Percentiles rank a stretch among this genome's conserved stretches.
Evolutionary conservation across 2,797 vertebrate genomes (phyloP).

Genomic region (Cynopterus sphinx): DNA sequence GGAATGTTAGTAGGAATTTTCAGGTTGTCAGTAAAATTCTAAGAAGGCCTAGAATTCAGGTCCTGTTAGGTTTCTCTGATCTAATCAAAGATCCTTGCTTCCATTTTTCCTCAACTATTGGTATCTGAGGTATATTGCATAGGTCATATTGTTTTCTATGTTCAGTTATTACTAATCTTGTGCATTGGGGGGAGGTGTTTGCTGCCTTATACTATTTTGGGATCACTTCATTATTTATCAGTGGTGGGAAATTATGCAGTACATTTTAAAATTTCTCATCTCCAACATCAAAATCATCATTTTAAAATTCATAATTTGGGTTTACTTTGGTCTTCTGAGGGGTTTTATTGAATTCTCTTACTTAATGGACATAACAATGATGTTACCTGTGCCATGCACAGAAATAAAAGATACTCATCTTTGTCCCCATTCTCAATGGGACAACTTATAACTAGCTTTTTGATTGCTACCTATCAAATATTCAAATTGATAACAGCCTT

Average conservation of each 20-base stretch:
- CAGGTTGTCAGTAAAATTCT: neutral
- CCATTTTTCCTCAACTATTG: neutral
- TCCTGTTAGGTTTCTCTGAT: neutral
- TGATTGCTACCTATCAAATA: conserved; percentile 81
- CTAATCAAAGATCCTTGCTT: neutral
- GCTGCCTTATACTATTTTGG: neutral
- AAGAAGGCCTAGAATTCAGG: neutral
- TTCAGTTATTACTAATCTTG: neutral
- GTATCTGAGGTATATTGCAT: neutral
- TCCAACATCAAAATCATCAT: neutral
- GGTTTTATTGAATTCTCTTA: neutral
- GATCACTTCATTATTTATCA: neutral
- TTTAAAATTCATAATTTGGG: neutral
- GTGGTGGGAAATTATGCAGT: neutral
- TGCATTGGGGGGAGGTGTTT: neutral
- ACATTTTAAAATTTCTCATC: neutral
- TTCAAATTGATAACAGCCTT: conserved; percentile 80
- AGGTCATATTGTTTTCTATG: neutral
- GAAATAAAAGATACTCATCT: neutral
- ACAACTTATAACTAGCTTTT: conserved; percentile 80
- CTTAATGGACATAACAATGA: neutral
- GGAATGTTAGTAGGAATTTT: neutral
- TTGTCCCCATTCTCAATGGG: conserved; percentile 65
- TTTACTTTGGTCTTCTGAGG: neutral
- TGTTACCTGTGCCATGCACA: neutral